phyloP scores from a whole-genome alignment of 2,888 invertebrate genomes.

The Chromoteleia sp. region DNA sequence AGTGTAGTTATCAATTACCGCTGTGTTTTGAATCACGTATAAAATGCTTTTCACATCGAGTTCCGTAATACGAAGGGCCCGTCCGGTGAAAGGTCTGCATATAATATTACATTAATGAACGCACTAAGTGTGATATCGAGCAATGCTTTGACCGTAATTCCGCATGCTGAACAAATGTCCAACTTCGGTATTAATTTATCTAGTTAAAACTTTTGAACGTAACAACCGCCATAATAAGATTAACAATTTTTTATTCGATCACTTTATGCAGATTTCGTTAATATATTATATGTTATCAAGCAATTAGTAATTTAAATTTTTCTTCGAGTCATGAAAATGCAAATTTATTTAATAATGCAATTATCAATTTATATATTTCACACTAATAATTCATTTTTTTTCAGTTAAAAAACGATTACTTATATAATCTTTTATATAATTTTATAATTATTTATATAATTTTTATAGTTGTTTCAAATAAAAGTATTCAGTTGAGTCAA shows the following conservation, averaged over 20 bases:
- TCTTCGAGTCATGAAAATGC: no score
- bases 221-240: conserved; percentile 36
- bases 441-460: no score
- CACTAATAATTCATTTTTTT: background rate
- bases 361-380: background rate
- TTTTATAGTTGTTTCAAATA: no score
- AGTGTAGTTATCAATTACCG: conserved; percentile 65
- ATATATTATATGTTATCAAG: conserved; percentile 1
- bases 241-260: background rate
- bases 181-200: conserved; percentile 50
- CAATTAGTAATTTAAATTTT: background rate
- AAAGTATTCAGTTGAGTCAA: no score
- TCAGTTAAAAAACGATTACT: no score
- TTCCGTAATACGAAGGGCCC: conserved; percentile 40
- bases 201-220: conserved; percentile 18
- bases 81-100: conserved; percentile 61
- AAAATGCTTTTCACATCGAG: conserved; percentile 30
- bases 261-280: background rate
- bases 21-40: conserved; percentile 46
- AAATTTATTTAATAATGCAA: no score
- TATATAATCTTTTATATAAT: no score
- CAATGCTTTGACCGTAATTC: conserved; percentile 28
- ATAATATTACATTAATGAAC: conserved; percentile 59
- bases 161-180: conserved; percentile 9
- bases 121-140: conserved; percentile 41